These are phyloP conservation scores for Sialis lutaria DNA, from an alignment of 2,888 invertebrate species.

Conservation along the genomic window DNA sequence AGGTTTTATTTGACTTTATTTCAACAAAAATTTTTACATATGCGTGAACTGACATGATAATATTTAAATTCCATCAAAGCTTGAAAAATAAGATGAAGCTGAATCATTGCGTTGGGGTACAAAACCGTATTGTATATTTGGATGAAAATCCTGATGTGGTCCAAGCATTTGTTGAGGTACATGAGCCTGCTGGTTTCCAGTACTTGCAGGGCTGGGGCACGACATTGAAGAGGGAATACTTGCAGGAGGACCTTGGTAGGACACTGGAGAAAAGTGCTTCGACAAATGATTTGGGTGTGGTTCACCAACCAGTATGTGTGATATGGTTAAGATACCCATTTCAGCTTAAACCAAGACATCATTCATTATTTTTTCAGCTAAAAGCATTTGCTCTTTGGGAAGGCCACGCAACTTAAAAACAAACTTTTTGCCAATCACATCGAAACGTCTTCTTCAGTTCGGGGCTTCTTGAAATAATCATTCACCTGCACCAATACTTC, in stretches of 20 bases:
- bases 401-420: conserved; percentile 10
- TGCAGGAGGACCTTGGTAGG: background rate
- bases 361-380: conserved; percentile 11
- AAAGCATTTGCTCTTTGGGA: conserved; percentile 8
- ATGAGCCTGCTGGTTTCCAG: background rate
- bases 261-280: background rate
- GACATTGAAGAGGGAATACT: background rate
- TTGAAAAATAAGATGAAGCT: background rate
- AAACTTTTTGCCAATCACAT: conserved; percentile 8
- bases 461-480: conserved; percentile 5
- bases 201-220: background rate
- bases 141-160: too few relatives aligned
- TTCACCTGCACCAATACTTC: conserved; percentile 3
- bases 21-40: background rate
- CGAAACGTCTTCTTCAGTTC: conserved; percentile 7
- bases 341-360: conserved; percentile 11
- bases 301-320: background rate
- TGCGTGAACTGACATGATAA: background rate
- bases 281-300: too few relatives aligned
- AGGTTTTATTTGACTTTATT: too few relatives aligned
- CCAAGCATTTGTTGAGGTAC: background rate
- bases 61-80: background rate
- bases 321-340: conserved; percentile 9
- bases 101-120: background rate
- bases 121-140: background rate